Evolutionary conservation across 2,888 invertebrate genomes (phyloP).

Genomic region (Drosophila pullipes): DNA sequence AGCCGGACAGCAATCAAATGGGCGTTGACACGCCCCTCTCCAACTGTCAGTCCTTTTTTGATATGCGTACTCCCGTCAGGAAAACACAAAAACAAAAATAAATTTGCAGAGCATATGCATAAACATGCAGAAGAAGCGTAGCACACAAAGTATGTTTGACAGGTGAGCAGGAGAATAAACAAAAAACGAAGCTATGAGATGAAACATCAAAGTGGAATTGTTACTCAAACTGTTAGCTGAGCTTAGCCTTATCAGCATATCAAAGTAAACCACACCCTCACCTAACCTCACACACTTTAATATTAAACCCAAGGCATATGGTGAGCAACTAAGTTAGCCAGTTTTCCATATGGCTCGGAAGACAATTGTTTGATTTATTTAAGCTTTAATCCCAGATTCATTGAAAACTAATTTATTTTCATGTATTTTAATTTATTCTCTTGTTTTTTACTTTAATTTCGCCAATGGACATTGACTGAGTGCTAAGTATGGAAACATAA

Average conservation of each 20-base stretch:
- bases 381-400: neutral
- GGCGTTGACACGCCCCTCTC: slow-evolving; percentile 30
- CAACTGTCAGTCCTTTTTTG: slow-evolving; percentile 34
- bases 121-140: slow-evolving; percentile 14
- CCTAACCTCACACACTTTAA: neutral
- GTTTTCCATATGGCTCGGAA: neutral
- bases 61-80: slow-evolving; percentile 11
- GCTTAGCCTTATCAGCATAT: neutral
- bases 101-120: slow-evolving; percentile 39
- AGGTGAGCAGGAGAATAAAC: neutral
- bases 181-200: slow-evolving; percentile 25
- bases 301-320: slow-evolving; percentile 6
- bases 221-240: slow-evolving; percentile 1
- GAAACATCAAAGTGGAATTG: slow-evolving; percentile 51
- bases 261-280: neutral
- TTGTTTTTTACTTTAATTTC: too few species aligned
- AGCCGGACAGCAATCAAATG: slow-evolving; percentile 31
- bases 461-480: neutral
- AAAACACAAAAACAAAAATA: neutral
- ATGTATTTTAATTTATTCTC: too few species aligned
- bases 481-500: neutral
- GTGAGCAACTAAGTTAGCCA: neutral
- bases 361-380: neutral
- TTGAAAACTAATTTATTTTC: neutral
- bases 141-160: neutral